Percentiles rank a stretch among this genome's conserved stretches.
Evolutionary conservation across 2,113 vertebrate genomes (phyloP).

Genomic region (Pogona vitticeps): DNA sequence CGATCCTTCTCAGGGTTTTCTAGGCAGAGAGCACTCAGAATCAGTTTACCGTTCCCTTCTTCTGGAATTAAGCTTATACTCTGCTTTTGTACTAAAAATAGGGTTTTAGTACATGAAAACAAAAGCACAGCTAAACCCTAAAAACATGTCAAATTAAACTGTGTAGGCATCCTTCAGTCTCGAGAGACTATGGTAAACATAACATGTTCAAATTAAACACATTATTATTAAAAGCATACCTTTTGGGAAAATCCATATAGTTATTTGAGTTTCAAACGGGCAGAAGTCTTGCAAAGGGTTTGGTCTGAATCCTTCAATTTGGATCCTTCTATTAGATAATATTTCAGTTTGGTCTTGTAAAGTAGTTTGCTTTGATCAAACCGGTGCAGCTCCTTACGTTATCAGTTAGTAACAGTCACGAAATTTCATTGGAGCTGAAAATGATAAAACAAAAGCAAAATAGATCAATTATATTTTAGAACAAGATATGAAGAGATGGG

Average conservation of each 20-base stretch:
- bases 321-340: slow-evolving; percentile 11
- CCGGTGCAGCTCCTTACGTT: slow-evolving; percentile 1
- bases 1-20: too few species aligned
- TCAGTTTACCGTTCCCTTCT: too few species aligned
- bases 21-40: too few species aligned
- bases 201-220: neutral
- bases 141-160: too few species aligned
- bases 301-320: slow-evolving; percentile 24
- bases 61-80: neutral
- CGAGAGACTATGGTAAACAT: too few species aligned
- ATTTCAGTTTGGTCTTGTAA: slow-evolving; percentile 8
- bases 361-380: slow-evolving; percentile 22
- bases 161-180: too few species aligned
- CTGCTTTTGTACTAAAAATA: neutral
- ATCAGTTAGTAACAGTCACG: slow-evolving; percentile 1
- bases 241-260: neutral
- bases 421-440: slow-evolving; percentile 3
- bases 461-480: slow-evolving; percentile 19
- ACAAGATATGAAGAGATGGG: neutral
- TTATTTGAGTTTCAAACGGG: neutral
- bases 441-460: slow-evolving; percentile 9
- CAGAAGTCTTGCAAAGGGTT: neutral
- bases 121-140: too few species aligned
- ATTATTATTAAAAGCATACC: neutral
- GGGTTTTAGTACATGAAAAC: neutral